Evolutionary conservation across 2,888 invertebrate genomes (phyloP).

Genomic region (Morpho helenor): DNA sequence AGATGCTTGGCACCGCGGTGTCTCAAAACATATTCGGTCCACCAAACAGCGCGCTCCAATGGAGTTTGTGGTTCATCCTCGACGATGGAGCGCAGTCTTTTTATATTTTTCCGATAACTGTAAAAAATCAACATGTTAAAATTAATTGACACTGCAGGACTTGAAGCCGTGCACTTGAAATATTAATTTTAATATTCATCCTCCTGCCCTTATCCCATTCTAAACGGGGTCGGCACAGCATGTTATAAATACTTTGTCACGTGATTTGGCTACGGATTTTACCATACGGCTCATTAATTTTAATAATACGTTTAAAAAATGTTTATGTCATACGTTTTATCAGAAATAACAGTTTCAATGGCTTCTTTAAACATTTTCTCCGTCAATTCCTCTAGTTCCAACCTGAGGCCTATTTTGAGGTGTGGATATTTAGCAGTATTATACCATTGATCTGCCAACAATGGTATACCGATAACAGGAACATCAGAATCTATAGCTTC

Average conservation of each 20-base stretch:
- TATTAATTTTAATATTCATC: neutral
- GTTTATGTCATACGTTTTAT: conserved; percentile 23
- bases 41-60: too few species aligned
- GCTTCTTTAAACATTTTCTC: conserved; percentile 19
- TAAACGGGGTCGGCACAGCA: too few species aligned
- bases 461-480: too few species aligned
- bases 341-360: conserved; percentile 19
- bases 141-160: too few species aligned
- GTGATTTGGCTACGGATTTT: too few species aligned
- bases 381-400: conserved; percentile 23
- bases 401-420: conserved; percentile 15
- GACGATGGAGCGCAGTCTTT: conserved; percentile 27
- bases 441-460: too few species aligned
- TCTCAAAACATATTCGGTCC: too few species aligned
- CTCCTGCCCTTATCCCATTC: too few species aligned
- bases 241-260: too few species aligned
- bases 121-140: neutral
- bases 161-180: neutral
- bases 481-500: conserved; percentile 41
- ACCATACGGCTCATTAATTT: neutral
- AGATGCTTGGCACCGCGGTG: too few species aligned
- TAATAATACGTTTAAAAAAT: neutral
- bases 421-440: conserved; percentile 4
- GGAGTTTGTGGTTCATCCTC: conserved; percentile 10
- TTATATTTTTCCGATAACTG: conserved; percentile 28